Conservation (phyloP, 2,113 vertebrate species). For the Desmodus rotundus region DNA sequence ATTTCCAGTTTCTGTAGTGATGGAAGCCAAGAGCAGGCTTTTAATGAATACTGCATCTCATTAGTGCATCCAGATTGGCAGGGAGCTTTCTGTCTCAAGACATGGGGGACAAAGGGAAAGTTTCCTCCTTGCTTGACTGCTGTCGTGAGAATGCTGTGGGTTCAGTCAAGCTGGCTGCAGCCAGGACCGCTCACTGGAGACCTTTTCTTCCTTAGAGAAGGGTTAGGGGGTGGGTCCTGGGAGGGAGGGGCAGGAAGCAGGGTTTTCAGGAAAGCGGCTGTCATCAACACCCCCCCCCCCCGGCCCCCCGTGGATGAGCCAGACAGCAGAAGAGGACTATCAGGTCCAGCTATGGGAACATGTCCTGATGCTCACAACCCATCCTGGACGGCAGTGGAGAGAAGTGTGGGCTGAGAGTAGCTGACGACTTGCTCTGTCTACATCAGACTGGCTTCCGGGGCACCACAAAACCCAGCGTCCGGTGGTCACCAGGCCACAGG, state of each 20-base stretch:
- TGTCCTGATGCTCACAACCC: neutral
- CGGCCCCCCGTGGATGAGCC: neutral
- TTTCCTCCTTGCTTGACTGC: constrained; percentile 26
- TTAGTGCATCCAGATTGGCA: neutral
- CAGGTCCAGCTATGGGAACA: neutral
- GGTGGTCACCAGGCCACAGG: neutral
- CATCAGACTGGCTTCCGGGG: constrained; percentile 53
- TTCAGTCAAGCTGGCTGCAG: neutral
- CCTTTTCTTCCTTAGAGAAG: constrained; percentile 43
- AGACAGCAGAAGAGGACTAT: neutral
- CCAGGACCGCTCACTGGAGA: constrained; percentile 18
- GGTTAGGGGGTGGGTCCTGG: neutral
- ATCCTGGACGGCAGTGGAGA: constrained; percentile 25
- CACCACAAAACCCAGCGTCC: neutral
- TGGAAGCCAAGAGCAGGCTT: neutral
- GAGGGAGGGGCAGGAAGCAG: neutral
- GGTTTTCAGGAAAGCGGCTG: constrained; percentile 52
- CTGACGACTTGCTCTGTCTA: constrained; percentile 57
- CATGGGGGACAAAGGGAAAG: neutral
- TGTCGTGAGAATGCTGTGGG: neutral
- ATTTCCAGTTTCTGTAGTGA: neutral
- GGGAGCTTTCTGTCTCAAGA: neutral
- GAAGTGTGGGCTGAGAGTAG: constrained; percentile 56
- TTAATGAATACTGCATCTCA: neutral
- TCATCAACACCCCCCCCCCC: no score